Evolutionary conservation across 2,113 vertebrate species (phyloP).

Genomic region (Takifugu flavidus): DNA sequence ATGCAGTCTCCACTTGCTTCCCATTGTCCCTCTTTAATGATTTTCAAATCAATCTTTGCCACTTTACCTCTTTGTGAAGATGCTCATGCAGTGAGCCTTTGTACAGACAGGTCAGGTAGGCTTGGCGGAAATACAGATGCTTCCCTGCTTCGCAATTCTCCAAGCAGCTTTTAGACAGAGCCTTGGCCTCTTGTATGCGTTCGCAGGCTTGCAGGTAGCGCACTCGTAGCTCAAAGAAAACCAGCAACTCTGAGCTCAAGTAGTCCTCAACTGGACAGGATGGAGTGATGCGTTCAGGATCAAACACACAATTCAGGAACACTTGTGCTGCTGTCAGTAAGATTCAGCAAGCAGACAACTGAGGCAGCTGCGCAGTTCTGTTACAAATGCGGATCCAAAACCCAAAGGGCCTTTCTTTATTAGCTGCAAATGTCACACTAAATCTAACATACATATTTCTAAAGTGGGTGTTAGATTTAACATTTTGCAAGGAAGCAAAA

Average conservation of each 20-base stretch:
- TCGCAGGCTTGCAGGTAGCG: constrained; percentile 97
- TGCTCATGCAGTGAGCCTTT: constrained; percentile 88
- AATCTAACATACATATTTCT: too few species aligned
- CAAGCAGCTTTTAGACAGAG: constrained; percentile 90
- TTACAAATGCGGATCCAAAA: too few species aligned
- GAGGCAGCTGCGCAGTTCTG: too few species aligned
- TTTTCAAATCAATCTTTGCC: not conserved
- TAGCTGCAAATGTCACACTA: too few species aligned
- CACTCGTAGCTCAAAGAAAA: constrained; percentile 95
- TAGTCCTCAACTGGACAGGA: constrained; percentile 84
- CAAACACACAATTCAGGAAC: not conserved
- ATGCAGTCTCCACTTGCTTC: too few species aligned
- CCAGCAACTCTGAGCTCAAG: constrained; percentile 88
- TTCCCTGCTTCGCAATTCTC: constrained; percentile 85
- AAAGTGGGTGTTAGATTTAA: too few species aligned
- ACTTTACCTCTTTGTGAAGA: constrained; percentile 85
- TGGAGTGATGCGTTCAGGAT: not conserved
- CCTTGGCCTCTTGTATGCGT: constrained; percentile 90
- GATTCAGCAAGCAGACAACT: too few species aligned
- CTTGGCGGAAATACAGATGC: constrained; percentile 95
- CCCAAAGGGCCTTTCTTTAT: too few species aligned
- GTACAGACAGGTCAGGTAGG: constrained; percentile 92
- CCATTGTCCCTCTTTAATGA: too few species aligned
- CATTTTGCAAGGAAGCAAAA: too few species aligned
- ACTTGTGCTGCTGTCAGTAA: too few species aligned